Percentiles rank a stretch among this genome's conserved stretches.
Conservation (phyloP, 2,888 invertebrate species). For the Pristionchus exspectatus region DNA sequence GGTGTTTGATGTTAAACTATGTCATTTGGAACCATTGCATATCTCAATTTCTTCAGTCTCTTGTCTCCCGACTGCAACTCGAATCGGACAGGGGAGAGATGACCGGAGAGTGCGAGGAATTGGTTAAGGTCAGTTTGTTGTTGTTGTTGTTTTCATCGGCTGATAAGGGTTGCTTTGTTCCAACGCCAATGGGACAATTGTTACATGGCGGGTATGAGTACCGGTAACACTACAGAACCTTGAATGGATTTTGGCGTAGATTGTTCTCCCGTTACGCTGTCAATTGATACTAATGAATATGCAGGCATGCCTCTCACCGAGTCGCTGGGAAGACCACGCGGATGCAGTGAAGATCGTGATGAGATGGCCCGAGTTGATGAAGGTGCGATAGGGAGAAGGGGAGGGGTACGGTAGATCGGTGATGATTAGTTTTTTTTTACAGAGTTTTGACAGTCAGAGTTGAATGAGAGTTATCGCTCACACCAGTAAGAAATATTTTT, state of each 20-base stretch:
- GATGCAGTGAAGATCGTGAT: not conserved
- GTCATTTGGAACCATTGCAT: not conserved
- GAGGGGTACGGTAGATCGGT: not conserved
- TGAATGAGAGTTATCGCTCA: too few species aligned
- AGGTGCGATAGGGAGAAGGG: slow-evolving; percentile 26
- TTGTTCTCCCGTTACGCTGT: not conserved
- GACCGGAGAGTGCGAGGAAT: slow-evolving; percentile 24
- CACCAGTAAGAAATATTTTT: too few species aligned
- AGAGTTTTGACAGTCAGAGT: too few species aligned
- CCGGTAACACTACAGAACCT: not conserved
- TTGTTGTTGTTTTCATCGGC: too few species aligned
- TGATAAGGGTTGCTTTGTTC: too few species aligned
- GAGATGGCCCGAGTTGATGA: slow-evolving; percentile 5
- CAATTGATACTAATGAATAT: not conserved
- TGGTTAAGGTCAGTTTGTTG: slow-evolving; percentile 3
- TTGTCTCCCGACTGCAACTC: slow-evolving; percentile 23
- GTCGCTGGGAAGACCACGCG: slow-evolving; percentile 44
- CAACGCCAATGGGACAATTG: not conserved
- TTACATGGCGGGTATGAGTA: not conserved
- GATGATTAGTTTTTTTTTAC: not conserved
- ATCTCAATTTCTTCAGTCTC: not conserved
- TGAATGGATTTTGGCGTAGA: not conserved
- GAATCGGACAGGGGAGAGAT: slow-evolving; percentile 41
- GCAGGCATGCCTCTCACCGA: slow-evolving; percentile 14
- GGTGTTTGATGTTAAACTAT: too few species aligned